These are phyloP conservation scores for Drosophila antonietae DNA, from an alignment of 2,888 invertebrate genomes.

Conservation along the genomic window DNA sequence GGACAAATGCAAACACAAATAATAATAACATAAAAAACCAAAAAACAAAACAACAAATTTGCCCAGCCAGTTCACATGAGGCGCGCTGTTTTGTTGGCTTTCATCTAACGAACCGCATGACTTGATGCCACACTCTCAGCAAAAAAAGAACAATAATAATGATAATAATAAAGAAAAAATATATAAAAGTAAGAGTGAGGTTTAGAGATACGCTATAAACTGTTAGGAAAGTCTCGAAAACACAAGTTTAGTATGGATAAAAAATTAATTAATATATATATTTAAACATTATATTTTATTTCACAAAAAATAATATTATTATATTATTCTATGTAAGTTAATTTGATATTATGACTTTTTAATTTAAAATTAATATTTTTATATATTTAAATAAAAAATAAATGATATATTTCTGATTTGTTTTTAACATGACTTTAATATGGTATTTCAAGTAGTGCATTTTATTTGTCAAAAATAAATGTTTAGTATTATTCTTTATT, in stretches of 20 bases:
- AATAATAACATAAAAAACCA: constrained; percentile 2
- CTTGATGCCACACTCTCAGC: constrained; percentile 37
- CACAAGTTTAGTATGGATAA: background rate
- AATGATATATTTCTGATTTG: too few relatives aligned
- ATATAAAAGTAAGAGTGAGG: background rate
- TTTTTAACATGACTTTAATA: too few relatives aligned
- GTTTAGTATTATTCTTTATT: background rate
- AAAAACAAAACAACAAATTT: constrained; percentile 6
- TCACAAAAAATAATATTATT: background rate
- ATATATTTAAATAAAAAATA: too few relatives aligned
- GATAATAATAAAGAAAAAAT: background rate
- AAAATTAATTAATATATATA: too few relatives aligned
- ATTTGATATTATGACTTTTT: background rate
- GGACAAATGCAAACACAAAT: constrained; percentile 17
- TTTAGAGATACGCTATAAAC: background rate
- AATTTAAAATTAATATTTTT: too few relatives aligned
- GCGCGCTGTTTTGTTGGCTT: constrained; percentile 24
- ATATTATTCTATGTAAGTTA: background rate
- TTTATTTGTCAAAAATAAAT: too few relatives aligned
- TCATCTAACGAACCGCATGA: constrained; percentile 50
- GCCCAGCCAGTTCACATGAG: constrained; percentile 22
- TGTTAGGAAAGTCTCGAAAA: background rate
- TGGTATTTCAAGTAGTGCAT: too few relatives aligned
- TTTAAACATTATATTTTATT: too few relatives aligned
- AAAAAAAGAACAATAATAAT: background rate